These are phyloP conservation scores for Dreissena polymorpha DNA, from an alignment of 1,140 invertebrate genomes.

Conservation along the genomic window DNA sequence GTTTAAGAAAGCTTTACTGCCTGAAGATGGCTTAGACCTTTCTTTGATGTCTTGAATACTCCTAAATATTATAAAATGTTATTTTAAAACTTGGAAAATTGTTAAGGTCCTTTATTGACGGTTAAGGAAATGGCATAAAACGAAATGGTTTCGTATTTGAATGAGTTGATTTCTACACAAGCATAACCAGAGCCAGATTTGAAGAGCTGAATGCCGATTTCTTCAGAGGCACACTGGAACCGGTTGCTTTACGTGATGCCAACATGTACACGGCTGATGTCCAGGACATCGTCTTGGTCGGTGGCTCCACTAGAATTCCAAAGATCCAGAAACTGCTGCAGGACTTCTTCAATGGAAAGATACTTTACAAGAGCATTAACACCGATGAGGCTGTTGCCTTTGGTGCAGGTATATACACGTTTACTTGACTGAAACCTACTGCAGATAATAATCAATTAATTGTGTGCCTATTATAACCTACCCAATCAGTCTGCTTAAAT, in stretches of 20 bases:
- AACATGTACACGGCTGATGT: conserved; percentile 95
- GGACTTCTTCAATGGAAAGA: conserved; percentile 85
- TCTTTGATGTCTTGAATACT: conserved; percentile 28
- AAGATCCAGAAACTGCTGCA: conserved; percentile 97
- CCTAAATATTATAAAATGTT: not conserved
- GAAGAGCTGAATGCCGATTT: conserved; percentile 91
- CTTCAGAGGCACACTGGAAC: conserved; percentile 92
- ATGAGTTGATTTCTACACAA: conserved; percentile 83
- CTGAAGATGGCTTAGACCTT: conserved; percentile 54
- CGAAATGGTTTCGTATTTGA: conserved; percentile 88
- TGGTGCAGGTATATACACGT: conserved; percentile 69
- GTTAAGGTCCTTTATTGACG: not conserved
- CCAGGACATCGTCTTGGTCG: conserved; percentile 97
- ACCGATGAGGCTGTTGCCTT: conserved; percentile 82
- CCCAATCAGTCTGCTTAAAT: not conserved
- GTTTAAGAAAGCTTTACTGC: conserved; percentile 21
- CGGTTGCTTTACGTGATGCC: conserved; percentile 94
- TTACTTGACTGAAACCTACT: not conserved
- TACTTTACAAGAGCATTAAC: conserved; percentile 76
- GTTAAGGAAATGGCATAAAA: not conserved
- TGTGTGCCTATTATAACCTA: not conserved
- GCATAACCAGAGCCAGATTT: conserved; percentile 79
- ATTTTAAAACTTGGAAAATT: not conserved
- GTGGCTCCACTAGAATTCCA: conserved; percentile 98
- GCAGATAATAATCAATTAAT: not conserved